A percentile compares a stretch with the other conserved stretches of the same genome.
Evolutionary conservation across 2,888 invertebrate species (phyloP).

Genomic region (Tipula helvola): DNA sequence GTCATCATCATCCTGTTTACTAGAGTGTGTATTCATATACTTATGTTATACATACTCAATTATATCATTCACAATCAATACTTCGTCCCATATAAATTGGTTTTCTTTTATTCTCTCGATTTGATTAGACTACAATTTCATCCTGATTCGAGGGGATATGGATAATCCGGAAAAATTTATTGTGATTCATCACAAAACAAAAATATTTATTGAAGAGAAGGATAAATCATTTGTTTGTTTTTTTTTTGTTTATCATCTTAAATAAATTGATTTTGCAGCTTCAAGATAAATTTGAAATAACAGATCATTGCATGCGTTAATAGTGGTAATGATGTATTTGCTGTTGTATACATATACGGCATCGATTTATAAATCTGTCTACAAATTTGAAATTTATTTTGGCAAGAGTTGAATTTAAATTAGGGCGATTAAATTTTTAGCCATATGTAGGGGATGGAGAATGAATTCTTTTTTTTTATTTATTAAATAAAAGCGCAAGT

Average conservation of each 20-base stretch:
- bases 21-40: background rate
- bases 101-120: background rate
- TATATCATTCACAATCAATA: background rate
- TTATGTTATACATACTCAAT: background rate
- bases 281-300: background rate
- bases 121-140: background rate
- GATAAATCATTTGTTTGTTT: background rate
- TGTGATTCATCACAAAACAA: background rate
- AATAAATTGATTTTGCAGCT: background rate
- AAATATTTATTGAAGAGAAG: background rate
- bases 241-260: background rate
- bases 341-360: background rate
- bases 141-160: background rate
- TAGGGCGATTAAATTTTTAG: background rate
- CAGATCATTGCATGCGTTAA: background rate
- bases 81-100: background rate
- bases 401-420: background rate
- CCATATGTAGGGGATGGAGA: background rate
- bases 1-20: background rate
- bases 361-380: background rate
- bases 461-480: background rate
- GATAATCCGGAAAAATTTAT: background rate
- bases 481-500: background rate
- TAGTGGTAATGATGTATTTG: background rate
- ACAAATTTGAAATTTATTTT: background rate